Evolutionary conservation across 2,797 vertebrate genomes (phyloP).

Genomic region (Peromyscus aztecus): DNA sequence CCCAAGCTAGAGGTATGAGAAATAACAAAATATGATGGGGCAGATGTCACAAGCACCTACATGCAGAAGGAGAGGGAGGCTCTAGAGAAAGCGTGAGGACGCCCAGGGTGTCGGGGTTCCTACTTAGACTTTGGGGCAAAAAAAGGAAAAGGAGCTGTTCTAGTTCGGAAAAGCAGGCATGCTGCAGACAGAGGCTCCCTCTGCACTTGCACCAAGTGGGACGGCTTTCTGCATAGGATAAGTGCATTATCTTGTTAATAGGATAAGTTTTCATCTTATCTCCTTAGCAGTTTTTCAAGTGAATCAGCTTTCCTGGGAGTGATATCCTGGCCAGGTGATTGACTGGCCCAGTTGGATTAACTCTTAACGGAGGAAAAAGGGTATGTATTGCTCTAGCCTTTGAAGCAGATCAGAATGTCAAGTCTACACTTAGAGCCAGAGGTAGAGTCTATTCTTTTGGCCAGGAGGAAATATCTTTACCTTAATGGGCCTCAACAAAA

Average conservation of each 20-base stretch:
- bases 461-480: background rate
- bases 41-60: background rate
- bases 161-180: background rate
- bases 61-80: background rate
- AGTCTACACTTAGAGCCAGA: background rate
- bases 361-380: background rate
- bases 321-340: background rate
- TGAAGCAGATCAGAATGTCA: background rate
- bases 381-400: background rate
- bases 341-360: background rate
- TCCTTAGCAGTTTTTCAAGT: background rate
- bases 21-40: background rate
- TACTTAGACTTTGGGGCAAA: background rate
- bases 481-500: background rate
- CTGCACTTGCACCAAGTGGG: background rate
- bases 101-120: no score
- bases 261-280: background rate
- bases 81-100: background rate
- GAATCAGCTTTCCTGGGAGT: background rate
- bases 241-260: no score
- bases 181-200: background rate
- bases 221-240: background rate
- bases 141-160: background rate
- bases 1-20: background rate
- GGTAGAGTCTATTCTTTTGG: background rate